A percentile compares a stretch with the other conserved stretches of the same genome.
phyloP scores from a whole-genome alignment of 2,797 vertebrate genomes.

The Enteromius treurensis region DNA sequence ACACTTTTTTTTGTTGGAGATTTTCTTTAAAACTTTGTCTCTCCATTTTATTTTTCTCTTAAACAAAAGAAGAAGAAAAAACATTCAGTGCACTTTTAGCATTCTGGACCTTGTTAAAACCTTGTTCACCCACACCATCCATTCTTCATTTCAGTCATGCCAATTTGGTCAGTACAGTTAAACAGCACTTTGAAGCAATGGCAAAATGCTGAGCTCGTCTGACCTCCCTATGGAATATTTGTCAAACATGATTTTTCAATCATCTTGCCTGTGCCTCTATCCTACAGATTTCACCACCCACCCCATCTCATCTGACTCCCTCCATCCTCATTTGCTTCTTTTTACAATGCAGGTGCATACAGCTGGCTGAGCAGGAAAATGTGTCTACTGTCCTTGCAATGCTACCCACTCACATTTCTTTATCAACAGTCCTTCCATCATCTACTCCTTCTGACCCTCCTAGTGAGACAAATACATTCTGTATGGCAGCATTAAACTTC shows the following conservation, averaged over 20 bases:
- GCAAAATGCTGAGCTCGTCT: neutral
- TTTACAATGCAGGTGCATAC: conserved; percentile 24
- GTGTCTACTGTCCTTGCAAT: conserved; percentile 41
- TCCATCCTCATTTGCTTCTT: conserved; percentile 1
- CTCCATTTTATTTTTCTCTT: neutral
- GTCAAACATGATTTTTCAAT: conserved; percentile 23
- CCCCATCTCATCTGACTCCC: neutral
- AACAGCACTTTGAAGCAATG: conserved; percentile 16
- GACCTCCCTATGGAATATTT: conserved; percentile 3
- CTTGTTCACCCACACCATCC: neutral
- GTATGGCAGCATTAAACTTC: conserved; percentile 30
- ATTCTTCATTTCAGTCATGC: neutral
- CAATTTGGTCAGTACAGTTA: conserved; percentile 15
- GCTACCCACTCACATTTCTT: conserved; percentile 51
- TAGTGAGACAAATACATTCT: conserved; percentile 27
- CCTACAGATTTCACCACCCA: neutral
- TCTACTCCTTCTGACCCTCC: conserved; percentile 28
- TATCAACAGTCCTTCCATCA: conserved; percentile 45
- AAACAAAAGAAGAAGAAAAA: neutral
- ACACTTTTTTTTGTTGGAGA: neutral
- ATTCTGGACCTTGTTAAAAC: neutral
- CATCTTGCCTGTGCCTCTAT: conserved; percentile 5
- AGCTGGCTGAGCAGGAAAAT: conserved; percentile 37
- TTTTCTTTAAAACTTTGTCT: neutral
- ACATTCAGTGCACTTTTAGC: neutral